These are phyloP conservation scores for Masticophis lateralis DNA, from an alignment of 2,797 vertebrate genomes.

Conservation along the genomic window DNA sequence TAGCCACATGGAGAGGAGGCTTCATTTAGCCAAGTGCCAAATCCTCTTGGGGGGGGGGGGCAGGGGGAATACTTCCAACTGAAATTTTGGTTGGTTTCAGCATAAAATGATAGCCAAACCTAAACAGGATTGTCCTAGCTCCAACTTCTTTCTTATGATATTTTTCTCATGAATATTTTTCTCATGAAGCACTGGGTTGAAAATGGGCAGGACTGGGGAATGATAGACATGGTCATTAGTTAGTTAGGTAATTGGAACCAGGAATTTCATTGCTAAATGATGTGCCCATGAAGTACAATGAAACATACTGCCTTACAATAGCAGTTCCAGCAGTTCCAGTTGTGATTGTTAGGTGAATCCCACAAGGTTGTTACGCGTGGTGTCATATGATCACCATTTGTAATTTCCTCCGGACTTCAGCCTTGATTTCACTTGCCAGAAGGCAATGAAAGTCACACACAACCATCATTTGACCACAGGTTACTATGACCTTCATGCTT, in stretches of 20 bases:
- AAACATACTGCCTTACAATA: neutral
- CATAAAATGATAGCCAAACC: neutral
- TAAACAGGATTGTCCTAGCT: neutral
- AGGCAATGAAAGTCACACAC: neutral
- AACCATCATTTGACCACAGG: neutral
- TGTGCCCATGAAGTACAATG: neutral
- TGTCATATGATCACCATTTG: neutral
- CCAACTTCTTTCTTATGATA: neutral
- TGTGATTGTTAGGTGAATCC: neutral
- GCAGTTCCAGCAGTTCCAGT: neutral
- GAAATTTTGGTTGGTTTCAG: neutral
- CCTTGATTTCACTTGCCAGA: neutral
- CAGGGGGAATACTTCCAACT: neutral
- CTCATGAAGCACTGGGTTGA: neutral
- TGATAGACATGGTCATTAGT: neutral
- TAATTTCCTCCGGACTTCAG: neutral
- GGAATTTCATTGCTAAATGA: neutral
- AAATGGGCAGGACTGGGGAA: neutral
- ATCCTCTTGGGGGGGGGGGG: too few relatives aligned
- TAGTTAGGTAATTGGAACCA: neutral
- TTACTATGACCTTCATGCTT: neutral
- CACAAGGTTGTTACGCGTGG: neutral
- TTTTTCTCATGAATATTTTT: neutral
- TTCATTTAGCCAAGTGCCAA: neutral
- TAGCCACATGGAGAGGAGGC: neutral